A percentile compares a stretch with the other conserved stretches of the same genome.
Evolutionary conservation across 2,113 vertebrate species (phyloP).

Genomic region (Sorex fumeus): DNA sequence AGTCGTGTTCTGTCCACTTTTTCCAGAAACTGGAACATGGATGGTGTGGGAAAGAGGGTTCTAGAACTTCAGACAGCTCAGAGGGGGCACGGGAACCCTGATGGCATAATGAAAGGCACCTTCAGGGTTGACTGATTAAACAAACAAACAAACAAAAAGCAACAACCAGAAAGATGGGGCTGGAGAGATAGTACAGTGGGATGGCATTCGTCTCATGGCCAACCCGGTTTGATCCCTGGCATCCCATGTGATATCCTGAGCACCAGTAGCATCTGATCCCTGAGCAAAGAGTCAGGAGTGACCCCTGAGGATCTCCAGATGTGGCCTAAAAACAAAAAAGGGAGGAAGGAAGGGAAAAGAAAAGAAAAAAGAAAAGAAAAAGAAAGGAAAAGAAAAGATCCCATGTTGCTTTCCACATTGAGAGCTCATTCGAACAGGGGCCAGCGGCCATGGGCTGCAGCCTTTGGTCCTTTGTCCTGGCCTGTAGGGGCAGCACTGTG

Average conservation of each 20-base stretch:
- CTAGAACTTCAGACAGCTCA: not conserved
- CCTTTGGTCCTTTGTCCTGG: constrained; percentile 50
- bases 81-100: not conserved
- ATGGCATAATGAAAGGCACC: constrained; percentile 57
- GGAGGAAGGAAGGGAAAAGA: no score
- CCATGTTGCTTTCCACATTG: not conserved
- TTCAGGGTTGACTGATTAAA: not conserved
- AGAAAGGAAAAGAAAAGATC: not conserved
- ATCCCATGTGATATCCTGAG: no score
- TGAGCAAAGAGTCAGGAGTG: no score
- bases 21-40: not conserved
- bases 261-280: no score
- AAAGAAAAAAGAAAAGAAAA: no score
- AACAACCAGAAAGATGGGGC: no score
- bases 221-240: no score
- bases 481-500: not conserved
- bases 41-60: not conserved
- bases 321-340: no score
- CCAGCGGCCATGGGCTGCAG: not conserved
- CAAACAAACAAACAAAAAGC: no score
- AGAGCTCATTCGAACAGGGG: not conserved
- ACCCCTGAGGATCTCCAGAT: no score
- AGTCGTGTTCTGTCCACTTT: not conserved
- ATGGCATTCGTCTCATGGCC: no score
- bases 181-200: no score